Percentiles rank a stretch among this genome's conserved stretches.
These are phyloP conservation scores for Nothoprocta perdicaria DNA, from an alignment of 2,113 vertebrate genomes.

Conservation along the genomic window DNA sequence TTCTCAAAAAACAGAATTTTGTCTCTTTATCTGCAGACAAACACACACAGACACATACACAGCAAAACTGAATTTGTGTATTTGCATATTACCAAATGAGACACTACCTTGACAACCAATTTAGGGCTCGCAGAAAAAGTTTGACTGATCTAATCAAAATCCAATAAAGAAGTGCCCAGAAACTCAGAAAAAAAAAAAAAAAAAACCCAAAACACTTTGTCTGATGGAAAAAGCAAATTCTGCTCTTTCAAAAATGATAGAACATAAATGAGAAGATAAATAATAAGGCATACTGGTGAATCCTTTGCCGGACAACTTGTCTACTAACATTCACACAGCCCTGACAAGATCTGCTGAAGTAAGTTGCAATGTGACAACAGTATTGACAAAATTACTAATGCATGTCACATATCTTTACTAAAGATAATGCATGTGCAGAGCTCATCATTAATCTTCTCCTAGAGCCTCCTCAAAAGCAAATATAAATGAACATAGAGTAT, in stretches of 20 bases:
- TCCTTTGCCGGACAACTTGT: neutral
- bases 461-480: neutral
- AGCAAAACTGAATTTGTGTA: neutral
- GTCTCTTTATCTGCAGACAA: neutral
- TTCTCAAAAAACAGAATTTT: neutral
- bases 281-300: neutral
- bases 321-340: neutral
- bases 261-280: neutral
- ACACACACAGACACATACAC: neutral
- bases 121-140: neutral
- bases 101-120: neutral
- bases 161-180: neutral
- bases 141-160: neutral
- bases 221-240: neutral
- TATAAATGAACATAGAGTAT: neutral
- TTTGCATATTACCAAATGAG: conserved; percentile 8
- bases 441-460: neutral
- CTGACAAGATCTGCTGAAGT: neutral
- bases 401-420: neutral
- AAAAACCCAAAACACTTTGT: neutral
- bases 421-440: neutral
- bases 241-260: conserved; percentile 20
- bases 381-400: neutral
- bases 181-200: neutral
- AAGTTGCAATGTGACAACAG: neutral